Percentiles rank a stretch among this genome's conserved stretches.
Evolutionary conservation across 2,113 vertebrate genomes (phyloP).

Genomic region (Pluvialis apricaria): DNA sequence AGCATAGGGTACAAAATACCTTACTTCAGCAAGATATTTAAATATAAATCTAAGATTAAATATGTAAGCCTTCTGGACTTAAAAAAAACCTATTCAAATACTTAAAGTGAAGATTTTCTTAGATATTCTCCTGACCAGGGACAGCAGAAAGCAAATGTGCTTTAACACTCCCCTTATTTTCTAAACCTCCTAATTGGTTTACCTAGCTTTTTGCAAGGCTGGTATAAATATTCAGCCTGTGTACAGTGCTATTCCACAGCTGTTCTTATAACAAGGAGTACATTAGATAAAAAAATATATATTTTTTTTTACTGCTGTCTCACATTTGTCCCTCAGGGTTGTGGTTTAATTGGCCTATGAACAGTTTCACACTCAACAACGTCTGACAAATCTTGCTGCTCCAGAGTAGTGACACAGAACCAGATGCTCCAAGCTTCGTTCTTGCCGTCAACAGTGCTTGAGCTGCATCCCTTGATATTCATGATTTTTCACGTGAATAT

Average conservation of each 20-base stretch:
- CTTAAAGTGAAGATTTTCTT: background rate
- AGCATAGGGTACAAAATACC: background rate
- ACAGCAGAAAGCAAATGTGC: background rate
- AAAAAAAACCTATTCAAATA: background rate
- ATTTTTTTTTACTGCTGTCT: background rate
- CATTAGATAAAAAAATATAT: background rate
- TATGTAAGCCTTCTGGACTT: background rate
- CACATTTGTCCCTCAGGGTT: background rate
- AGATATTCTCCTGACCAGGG: background rate
- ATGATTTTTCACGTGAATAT: background rate
- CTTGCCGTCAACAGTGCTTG: background rate
- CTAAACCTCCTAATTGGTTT: background rate
- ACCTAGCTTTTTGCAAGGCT: background rate
- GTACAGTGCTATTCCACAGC: background rate
- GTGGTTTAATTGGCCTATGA: background rate
- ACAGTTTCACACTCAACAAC: background rate
- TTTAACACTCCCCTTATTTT: background rate
- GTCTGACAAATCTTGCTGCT: conserved; percentile 3
- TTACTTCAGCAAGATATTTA: background rate
- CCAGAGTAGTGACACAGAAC: background rate
- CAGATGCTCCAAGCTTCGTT: background rate
- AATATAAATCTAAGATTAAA: background rate
- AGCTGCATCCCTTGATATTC: background rate
- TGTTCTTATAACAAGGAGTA: background rate
- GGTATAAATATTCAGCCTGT: background rate